Evolutionary conservation across 2,888 invertebrate species (phyloP).

Genomic region (Sisyra nigra): DNA sequence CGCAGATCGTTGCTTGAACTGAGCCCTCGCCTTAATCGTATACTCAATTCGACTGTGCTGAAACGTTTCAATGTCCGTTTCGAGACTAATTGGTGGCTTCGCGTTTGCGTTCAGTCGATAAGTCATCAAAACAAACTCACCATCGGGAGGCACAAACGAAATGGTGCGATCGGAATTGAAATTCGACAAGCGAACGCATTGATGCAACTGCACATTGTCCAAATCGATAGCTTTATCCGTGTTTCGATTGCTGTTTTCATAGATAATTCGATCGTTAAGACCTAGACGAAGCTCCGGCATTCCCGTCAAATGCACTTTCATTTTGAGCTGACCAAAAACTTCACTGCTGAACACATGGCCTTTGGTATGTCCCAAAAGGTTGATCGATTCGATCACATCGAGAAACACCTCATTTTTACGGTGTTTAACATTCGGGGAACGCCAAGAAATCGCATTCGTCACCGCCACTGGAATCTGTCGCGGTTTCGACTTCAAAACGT

Average conservation of each 20-base stretch:
- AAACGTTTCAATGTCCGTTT: slow-evolving; percentile 88
- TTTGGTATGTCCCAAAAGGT: slow-evolving; percentile 79
- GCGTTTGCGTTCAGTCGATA: slow-evolving; percentile 81
- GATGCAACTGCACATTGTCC: slow-evolving; percentile 93
- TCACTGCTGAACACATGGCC: slow-evolving; percentile 86
- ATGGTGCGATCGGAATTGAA: slow-evolving; percentile 93
- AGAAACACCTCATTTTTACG: slow-evolving; percentile 93
- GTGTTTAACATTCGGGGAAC: slow-evolving; percentile 89
- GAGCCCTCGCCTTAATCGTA: slow-evolving; percentile 91
- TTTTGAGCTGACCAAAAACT: slow-evolving; percentile 88
- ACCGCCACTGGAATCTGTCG: slow-evolving; percentile 86
- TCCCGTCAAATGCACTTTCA: slow-evolving; percentile 86
- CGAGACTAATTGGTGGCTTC: slow-evolving; percentile 90
- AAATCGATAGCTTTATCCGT: slow-evolving; percentile 89
- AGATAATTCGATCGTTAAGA: slow-evolving; percentile 83
- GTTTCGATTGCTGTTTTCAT: slow-evolving; percentile 82
- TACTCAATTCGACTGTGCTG: slow-evolving; percentile 87
- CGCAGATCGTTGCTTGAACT: slow-evolving; percentile 85
- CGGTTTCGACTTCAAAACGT: slow-evolving; percentile 81
- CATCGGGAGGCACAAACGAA: slow-evolving; percentile 90
- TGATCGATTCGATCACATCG: slow-evolving; percentile 92
- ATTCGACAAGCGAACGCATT: slow-evolving; percentile 81
- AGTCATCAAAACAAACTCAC: slow-evolving; percentile 92
- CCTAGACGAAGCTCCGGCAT: slow-evolving; percentile 91
- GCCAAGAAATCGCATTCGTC: slow-evolving; percentile 92